Evolutionary conservation across 2,113 vertebrate genomes (phyloP).

Genomic region (Poeciliopsis turrubarensis): DNA sequence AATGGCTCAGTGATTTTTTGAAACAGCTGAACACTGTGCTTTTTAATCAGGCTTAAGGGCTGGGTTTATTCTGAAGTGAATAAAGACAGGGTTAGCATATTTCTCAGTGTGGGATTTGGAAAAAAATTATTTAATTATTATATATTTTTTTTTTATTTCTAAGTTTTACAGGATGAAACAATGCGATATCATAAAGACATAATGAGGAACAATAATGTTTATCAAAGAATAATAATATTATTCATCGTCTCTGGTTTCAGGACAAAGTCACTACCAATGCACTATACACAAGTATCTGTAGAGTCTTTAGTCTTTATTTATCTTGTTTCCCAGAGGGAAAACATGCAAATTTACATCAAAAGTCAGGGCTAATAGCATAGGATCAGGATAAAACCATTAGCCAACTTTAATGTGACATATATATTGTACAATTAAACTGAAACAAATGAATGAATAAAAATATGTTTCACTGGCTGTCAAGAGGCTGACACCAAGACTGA

Average conservation of each 20-base stretch:
- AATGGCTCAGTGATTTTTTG: slow-evolving; percentile 5
- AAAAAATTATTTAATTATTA: background rate
- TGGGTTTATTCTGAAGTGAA: background rate
- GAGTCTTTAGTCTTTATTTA: too few species aligned
- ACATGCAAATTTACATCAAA: too few species aligned
- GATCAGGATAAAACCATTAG: too few species aligned
- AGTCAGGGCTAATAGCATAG: too few species aligned
- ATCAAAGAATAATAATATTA: background rate
- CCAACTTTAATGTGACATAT: too few species aligned
- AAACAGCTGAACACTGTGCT: slow-evolving; percentile 4
- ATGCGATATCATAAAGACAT: background rate
- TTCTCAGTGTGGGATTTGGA: background rate
- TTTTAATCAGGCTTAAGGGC: slow-evolving; percentile 1
- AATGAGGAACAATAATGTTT: background rate
- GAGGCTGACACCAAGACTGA: too few species aligned
- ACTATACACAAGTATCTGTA: too few species aligned
- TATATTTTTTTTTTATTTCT: background rate
- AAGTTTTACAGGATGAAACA: background rate
- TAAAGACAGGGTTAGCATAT: background rate
- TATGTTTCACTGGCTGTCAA: too few species aligned
- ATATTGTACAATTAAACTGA: too few species aligned
- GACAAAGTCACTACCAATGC: too few species aligned
- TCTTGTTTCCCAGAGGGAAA: too few species aligned
- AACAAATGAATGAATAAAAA: too few species aligned
- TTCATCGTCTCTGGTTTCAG: background rate